Conservation (phyloP, 2,797 vertebrate species). For the Mareca strepera region DNA sequence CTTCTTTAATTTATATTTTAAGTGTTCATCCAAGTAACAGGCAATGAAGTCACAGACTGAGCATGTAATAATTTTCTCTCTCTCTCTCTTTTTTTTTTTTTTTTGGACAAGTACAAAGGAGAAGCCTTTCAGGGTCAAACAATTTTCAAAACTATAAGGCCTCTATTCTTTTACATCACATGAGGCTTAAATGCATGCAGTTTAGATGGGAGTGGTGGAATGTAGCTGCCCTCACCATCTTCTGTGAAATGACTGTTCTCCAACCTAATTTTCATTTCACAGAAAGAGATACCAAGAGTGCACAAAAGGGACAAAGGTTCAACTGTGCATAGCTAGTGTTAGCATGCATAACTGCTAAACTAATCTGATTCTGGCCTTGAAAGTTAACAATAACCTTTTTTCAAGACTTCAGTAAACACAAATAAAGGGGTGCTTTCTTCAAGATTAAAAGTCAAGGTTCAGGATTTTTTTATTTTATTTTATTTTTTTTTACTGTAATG, state of each 20-base stretch:
- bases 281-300: not conserved
- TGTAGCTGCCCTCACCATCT: not conserved
- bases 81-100: not conserved
- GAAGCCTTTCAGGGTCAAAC: constrained; percentile 52
- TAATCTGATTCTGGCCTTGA: not conserved
- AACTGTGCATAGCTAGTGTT: not conserved
- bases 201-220: constrained; percentile 18
- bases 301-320: not conserved
- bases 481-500: not conserved
- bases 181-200: constrained; percentile 4
- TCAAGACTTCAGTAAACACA: not conserved
- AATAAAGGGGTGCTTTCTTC: not conserved
- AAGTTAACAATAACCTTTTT: not conserved
- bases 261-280: not conserved
- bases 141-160: constrained; percentile 43
- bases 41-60: constrained; percentile 59
- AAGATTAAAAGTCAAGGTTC: not conserved
- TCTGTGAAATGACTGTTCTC: constrained; percentile 8
- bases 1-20: constrained; percentile 67
- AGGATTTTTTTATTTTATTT: not conserved
- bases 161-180: not conserved
- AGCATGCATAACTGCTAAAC: not conserved
- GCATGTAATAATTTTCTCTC: constrained; percentile 44
- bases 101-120: constrained; percentile 9
- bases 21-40: constrained; percentile 37